Evolutionary conservation across 2,113 vertebrate genomes (phyloP), one percentile per base, ranked within the genome.

Genomic region (Paracanthobrama guichenoti): DNA sequence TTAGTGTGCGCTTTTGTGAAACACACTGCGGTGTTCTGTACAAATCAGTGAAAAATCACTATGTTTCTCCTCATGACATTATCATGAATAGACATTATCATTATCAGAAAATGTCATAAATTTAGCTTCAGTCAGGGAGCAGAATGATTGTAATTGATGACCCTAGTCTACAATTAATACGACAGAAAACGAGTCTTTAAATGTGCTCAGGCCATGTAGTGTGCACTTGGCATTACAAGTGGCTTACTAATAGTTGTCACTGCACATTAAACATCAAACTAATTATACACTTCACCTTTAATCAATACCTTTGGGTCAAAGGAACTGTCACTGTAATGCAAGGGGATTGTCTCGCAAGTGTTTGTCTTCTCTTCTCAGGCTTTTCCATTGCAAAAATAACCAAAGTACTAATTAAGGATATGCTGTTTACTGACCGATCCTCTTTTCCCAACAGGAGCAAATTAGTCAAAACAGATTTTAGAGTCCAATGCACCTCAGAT

Each of bases 381-480:
- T 46, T 79, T 53, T 82, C 62, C 79, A 72, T 74, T 2, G 6
- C 44, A 66, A 66, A 26, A 67, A 67, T 28, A 80, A 50, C 44
- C 60, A 67, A 67, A 77, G 76, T 4, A 60, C 64, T 86, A 82
- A 84, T 87, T 81, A 35, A 75, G 82, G 79, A 82, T 76, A 53
- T 44, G 66, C 69, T 78, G 66, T 60, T 75, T 76, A 28, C 28
- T 59, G 60, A 71, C 48, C 31, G 26, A 31, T 85, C 67, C 62
- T 55, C 66, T 42, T 75, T 81, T 75, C 44, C 8, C 74, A 79
- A 60, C 64, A 80, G 72, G 79, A 53, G 44, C 81, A 59, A 66
- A 57, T 73, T 53, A 83, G 88, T 62, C 85, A 82, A 85, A 86
- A 86, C 84, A 71, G 50, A 53, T 82, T 87, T 74, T 55, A 69